Evolutionary conservation across 2,888 invertebrate genomes (phyloP), one percentile per base, ranked within the genome.

Genomic region (Strigamia maritima): DNA sequence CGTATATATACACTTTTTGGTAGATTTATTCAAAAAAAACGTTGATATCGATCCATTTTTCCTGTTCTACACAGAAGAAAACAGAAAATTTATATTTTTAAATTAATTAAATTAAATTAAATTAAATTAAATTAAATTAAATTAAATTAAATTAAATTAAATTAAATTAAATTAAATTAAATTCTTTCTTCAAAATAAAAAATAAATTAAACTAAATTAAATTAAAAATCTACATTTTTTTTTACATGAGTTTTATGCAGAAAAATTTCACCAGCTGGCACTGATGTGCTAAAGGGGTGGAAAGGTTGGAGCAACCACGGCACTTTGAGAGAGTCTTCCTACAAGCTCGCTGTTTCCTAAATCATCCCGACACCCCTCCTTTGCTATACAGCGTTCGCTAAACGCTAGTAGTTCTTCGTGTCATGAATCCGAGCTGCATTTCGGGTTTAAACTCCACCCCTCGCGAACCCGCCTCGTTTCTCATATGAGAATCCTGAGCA

Each of bases 401-500:
- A 70, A 70, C 70, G 70, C 70, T 70, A 12, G 70, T 70, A 70
- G 70, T 70, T 70, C 70, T 70, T 70, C 70, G 70, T 70, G 70
- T 70, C 70, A 70, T 70, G 70, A 70, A 70, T 70, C 70, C 70
- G 70, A 70, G 70, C 70, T 28, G 28, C 70, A 70, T 70, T 70
- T 28, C 24, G 70, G 70, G 70, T 70, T 70, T 28, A 70, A 70
- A 24, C 28, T 16, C 70, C 24, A 24, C 70, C 70, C 70, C 28
- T 28, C 24, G 28, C 26, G 70, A 24, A 70, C 70, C 70, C 70
- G 70, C 70, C 70, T 70, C 28, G 70, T 70, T 70, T 70, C 70
- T 70, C 70, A 70, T 70, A 70, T 70, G 70, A 70, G 70, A 70
- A 70, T 70, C 70, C 70, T 70, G 70, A 70, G 28, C 70, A 70